Conservation (phyloP, 1,140 invertebrate genomes). For the Phymorhynchus buccinoides region DNA sequence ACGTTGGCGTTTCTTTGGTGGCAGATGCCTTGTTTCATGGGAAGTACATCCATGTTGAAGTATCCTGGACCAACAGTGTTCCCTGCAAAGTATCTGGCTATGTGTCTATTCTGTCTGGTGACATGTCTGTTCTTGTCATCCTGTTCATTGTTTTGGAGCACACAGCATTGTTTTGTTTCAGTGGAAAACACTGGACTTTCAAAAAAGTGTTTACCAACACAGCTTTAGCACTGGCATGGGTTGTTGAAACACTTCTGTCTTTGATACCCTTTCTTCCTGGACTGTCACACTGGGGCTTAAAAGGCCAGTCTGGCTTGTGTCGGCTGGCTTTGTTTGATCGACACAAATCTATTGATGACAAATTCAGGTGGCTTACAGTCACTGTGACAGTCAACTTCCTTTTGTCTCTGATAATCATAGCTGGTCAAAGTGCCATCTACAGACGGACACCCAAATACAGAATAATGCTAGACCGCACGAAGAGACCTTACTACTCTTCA, state of each 20-base stretch:
- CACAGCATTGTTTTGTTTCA: background rate
- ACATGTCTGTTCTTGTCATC: conserved; percentile 36
- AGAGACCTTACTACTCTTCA: too few relatives aligned
- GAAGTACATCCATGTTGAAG: conserved; percentile 15
- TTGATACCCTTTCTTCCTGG: conserved; percentile 24
- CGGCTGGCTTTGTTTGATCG: too few relatives aligned
- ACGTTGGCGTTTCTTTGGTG: conserved; percentile 23
- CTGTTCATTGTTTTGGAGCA: conserved; percentile 51
- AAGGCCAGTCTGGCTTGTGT: conserved; percentile 19
- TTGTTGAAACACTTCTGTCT: background rate
- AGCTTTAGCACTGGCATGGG: conserved; percentile 26
- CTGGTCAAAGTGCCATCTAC: too few relatives aligned
- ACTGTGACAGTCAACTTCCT: too few relatives aligned
- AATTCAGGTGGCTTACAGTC: too few relatives aligned
- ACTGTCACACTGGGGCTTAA: conserved; percentile 44
- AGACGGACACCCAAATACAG: too few relatives aligned
- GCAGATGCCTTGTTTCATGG: conserved; percentile 52
- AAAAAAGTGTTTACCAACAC: background rate
- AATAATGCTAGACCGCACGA: too few relatives aligned
- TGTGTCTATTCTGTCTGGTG: conserved; percentile 36
- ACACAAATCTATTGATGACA: background rate
- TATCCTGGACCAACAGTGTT: conserved; percentile 9
- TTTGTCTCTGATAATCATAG: too few relatives aligned
- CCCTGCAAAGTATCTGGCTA: conserved; percentile 26
- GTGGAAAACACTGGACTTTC: background rate